Percentiles rank a stretch among this genome's conserved stretches.
phyloP scores from a whole-genome alignment of 2,797 vertebrate genomes.

The Sarcophilus harrisii region DNA sequence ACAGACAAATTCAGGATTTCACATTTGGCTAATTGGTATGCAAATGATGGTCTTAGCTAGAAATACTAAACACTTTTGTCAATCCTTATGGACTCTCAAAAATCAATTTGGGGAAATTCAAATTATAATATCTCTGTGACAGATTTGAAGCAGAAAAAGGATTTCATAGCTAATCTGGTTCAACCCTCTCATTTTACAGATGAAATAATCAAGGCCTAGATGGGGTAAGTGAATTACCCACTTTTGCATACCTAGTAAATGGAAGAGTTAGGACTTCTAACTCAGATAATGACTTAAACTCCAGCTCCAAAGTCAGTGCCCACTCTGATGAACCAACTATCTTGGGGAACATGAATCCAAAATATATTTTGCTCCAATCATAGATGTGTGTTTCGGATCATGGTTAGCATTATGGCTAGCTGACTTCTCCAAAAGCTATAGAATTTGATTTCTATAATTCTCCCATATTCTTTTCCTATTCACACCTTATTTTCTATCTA shows the following conservation, averaged over 20 bases:
- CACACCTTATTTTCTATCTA: background rate
- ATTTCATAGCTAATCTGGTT: background rate
- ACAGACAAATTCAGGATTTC: background rate
- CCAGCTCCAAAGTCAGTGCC: background rate
- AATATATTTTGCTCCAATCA: background rate
- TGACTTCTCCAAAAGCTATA: background rate
- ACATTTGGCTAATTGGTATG: background rate
- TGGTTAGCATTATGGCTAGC: background rate
- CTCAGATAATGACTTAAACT: background rate
- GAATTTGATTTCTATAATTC: background rate
- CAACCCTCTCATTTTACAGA: background rate
- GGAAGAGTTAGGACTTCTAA: background rate
- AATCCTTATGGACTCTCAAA: background rate
- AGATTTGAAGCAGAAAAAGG: background rate
- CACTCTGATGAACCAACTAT: background rate
- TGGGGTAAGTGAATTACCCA: background rate
- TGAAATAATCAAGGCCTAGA: background rate
- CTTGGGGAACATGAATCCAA: background rate
- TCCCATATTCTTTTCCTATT: background rate
- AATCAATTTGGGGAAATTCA: background rate
- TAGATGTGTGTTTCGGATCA: background rate
- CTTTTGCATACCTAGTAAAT: background rate
- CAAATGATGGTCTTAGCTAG: background rate
- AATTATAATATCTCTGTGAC: background rate
- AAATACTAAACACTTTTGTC: background rate